A percentile compares a stretch with the other conserved stretches of the same genome.
phyloP scores from a whole-genome alignment of 2,113 vertebrate genomes.

The Anoplopoma fimbria region DNA sequence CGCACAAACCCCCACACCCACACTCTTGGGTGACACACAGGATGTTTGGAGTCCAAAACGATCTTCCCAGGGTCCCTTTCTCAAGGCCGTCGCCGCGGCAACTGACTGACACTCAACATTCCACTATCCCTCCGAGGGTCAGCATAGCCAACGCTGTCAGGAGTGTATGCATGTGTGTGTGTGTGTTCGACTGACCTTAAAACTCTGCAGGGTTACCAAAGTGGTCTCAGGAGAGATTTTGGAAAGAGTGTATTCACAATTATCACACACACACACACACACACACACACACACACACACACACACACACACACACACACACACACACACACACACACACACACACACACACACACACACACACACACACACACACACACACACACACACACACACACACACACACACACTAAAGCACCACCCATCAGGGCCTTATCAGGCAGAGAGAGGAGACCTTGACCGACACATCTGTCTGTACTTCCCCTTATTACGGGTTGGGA shows the following conservation, averaged over 20 bases:
- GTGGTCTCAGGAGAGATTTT: conserved; percentile 35
- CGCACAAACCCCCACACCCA: conserved; percentile 54
- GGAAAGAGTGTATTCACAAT: conserved; percentile 24
- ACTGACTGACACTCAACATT: conserved; percentile 78
- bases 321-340: conserved; percentile 1
- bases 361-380: not conserved
- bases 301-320: not conserved
- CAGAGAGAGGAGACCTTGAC: conserved; percentile 40
- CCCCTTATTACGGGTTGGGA: conserved; percentile 31
- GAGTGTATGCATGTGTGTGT: conserved; percentile 50
- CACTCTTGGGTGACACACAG: conserved; percentile 73
- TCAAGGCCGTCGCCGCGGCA: conserved; percentile 73
- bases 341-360: not conserved
- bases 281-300: conserved; percentile 13
- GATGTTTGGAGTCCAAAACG: conserved; percentile 77
- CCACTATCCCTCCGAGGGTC: conserved; percentile 74
- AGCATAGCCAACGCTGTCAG: conserved; percentile 58
- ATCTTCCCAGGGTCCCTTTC: conserved; percentile 81
- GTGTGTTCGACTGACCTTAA: conserved; percentile 37
- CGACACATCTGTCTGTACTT: conserved; percentile 65
- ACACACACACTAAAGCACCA: conserved; percentile 18
- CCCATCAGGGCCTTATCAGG: conserved; percentile 40
- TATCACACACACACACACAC: not conserved
- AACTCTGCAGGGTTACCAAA: conserved; percentile 54
- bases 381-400: conserved; percentile 7